Percentiles rank a stretch among this genome's conserved stretches.
phyloP scores from a whole-genome alignment of 1,140 invertebrate species.

The Nilaparvata lugens region DNA sequence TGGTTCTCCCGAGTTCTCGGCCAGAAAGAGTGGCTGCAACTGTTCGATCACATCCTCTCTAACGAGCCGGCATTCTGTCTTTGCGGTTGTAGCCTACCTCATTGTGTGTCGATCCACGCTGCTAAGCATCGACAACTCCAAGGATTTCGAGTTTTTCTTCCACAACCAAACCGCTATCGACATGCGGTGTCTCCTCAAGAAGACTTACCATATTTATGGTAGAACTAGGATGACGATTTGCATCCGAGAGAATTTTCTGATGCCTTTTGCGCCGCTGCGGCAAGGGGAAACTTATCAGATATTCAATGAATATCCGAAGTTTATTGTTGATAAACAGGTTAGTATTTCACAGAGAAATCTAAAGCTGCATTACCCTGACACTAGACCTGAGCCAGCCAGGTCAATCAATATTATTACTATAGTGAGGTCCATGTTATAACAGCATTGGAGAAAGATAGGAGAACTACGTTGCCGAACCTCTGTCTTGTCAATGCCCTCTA shows the following conservation, averaged over 20 bases:
- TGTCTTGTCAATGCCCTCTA: too few species aligned
- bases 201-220: slow-evolving; percentile 46
- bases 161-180: slow-evolving; percentile 51
- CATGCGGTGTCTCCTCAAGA: slow-evolving; percentile 48
- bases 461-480: too few species aligned
- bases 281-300: slow-evolving; percentile 47
- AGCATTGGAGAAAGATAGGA: too few species aligned
- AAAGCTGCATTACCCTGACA: too few species aligned
- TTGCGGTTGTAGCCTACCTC: slow-evolving; percentile 63
- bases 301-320: slow-evolving; percentile 49
- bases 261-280: slow-evolving; percentile 39
- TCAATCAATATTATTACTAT: too few species aligned
- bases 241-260: slow-evolving; percentile 57
- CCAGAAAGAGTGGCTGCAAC: slow-evolving; percentile 58
- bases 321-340: slow-evolving; percentile 38
- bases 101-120: slow-evolving; percentile 57
- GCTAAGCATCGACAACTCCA: slow-evolving; percentile 45
- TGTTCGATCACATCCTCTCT: slow-evolving; percentile 78
- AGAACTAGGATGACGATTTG: slow-evolving; percentile 41
- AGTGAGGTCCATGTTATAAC: too few species aligned
- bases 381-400: too few species aligned
- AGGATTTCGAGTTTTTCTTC: slow-evolving; percentile 59
- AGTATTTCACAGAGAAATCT: slow-evolving; percentile 1
- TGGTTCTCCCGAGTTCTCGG: slow-evolving; percentile 60
- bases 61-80: slow-evolving; percentile 64